Evolutionary conservation across 2,888 invertebrate genomes (phyloP).

Genomic region (Dasypolia templi): DNA sequence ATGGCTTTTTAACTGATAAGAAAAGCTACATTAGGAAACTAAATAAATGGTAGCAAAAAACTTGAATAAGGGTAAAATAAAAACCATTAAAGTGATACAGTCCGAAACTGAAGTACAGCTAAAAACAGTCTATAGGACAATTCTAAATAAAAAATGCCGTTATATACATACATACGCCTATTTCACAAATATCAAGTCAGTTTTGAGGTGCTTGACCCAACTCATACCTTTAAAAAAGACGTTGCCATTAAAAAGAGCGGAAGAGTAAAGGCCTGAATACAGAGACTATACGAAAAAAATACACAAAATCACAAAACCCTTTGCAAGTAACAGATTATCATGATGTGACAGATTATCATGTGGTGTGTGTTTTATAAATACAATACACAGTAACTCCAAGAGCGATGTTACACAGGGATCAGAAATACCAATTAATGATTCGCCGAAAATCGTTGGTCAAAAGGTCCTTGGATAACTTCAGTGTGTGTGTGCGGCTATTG

Average conservation of each 20-base stretch:
- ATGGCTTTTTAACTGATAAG: not conserved
- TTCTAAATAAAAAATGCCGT: not conserved
- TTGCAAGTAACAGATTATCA: not conserved
- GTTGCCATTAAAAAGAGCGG: not conserved
- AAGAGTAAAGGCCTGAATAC: not conserved
- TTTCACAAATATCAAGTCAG: not conserved
- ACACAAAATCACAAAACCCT: not conserved
- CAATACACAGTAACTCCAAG: not conserved
- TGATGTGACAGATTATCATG: not conserved
- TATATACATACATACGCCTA: not conserved
- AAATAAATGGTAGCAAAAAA: not conserved
- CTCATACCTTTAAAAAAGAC: not conserved
- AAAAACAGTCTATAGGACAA: not conserved
- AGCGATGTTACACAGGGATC: slow-evolving; percentile 11
- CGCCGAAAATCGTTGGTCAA: not conserved
- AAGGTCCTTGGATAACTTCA: slow-evolving; percentile 4
- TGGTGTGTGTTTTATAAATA: not conserved
- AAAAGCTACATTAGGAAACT: not conserved
- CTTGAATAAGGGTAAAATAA: not conserved
- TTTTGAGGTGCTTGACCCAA: not conserved
- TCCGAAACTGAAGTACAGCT: not conserved
- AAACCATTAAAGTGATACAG: not conserved
- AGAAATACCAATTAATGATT: slow-evolving; percentile 24
- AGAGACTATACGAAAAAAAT: not conserved
- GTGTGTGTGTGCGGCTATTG: not conserved